Base-by-base conservation (phyloP, 2,797 vertebrate genomes). In the Anguilla marmorata region DNA sequence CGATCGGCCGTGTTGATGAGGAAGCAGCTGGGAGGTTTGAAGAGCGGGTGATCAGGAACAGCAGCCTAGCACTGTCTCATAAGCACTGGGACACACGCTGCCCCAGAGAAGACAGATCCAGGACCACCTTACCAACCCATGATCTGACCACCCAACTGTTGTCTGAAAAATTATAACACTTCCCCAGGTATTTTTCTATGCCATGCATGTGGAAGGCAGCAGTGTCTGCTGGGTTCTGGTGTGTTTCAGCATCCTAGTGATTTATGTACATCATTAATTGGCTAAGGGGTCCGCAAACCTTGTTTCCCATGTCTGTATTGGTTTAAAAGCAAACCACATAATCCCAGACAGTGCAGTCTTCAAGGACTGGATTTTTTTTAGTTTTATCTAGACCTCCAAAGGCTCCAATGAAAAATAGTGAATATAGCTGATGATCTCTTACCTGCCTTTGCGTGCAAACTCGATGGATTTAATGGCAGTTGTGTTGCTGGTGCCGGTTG, bases 401-500 rank as follows among this genome's bases (percentile, higher is more conserved):
- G 27, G 63, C n/a, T 27, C 27, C 69, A 27, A 33, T 33, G 27
- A n/a, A 33, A 76, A 76, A 76, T 19, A 11, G 69, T 41, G 6
- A 9, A 82, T 48, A 82, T 4, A 9, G 24, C 2, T n/a, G 9
- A 0, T 50, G 1, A 24, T 24, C 58, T 41, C 96, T 97, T 90
- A 99, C 98, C 98, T 99, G 88, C 98, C 98, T 91, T 99, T 99
- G 85, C 98, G 97, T 83, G 98, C 98, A 92, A 99, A 99, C 89
- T 99, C 98, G 12, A 99, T 99, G 6, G 98, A 99, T 92, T 99
- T 99, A 91, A 99, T 99, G 89, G 98, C 98, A 0, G 98, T 99
- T 88, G 98, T 99, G 96, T 99, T 99, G 95, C 98, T 99, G 92
- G 98, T 99, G 72, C 98, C 98, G 6, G 98, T 99, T n/a, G 98